Percentiles rank a stretch among this genome's conserved stretches.
phyloP scores from a whole-genome alignment of 2,797 vertebrate genomes.

The Pipistrellus pipistrellus region DNA sequence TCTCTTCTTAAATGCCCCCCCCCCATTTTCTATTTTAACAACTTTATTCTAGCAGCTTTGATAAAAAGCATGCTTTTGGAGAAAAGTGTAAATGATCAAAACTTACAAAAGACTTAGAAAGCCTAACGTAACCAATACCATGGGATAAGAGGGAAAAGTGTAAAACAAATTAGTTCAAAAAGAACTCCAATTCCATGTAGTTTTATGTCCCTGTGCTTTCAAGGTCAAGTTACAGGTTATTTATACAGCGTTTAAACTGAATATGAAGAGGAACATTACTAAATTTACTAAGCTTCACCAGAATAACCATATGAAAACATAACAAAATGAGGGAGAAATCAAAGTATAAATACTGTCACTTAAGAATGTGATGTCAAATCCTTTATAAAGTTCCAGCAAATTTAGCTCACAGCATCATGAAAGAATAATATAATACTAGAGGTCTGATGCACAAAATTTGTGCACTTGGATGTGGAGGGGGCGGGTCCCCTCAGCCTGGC shows the following conservation, averaged over 20 bases:
- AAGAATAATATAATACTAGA: not conserved
- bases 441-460: too few relatives aligned
- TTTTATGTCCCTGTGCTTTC: not conserved
- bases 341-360: not conserved
- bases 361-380: not conserved
- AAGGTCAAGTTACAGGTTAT: not conserved
- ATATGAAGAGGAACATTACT: not conserved
- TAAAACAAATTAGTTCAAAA: not conserved
- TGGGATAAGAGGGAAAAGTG: not conserved
- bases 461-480: too few relatives aligned
- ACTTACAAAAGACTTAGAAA: not conserved
- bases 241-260: not conserved
- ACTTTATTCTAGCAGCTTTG: not conserved
- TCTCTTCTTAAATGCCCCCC: not conserved
- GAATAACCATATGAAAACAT: not conserved
- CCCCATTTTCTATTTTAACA: not conserved
- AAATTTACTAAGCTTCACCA: not conserved
- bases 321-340: not conserved
- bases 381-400: slow-evolving; percentile 10
- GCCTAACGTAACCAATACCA: not conserved
- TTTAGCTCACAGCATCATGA: not conserved
- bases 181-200: not conserved
- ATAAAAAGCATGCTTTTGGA: not conserved
- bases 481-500: too few relatives aligned
- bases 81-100: not conserved